These are phyloP conservation scores for Harpalus rufipes DNA, from an alignment of 2,888 invertebrate species.

Conservation along the genomic window DNA sequence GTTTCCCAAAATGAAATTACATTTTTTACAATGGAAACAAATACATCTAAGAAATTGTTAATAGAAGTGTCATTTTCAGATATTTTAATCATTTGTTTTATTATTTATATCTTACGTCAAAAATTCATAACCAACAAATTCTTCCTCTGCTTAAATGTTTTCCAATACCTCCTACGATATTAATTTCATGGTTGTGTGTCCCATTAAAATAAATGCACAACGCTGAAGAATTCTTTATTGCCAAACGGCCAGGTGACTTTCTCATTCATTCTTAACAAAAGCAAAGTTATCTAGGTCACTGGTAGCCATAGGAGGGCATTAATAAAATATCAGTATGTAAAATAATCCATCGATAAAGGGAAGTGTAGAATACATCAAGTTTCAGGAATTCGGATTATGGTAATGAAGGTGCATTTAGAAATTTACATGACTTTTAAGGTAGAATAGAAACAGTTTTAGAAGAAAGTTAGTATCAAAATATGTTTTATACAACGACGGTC, in stretches of 20 bases:
- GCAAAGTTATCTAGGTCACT: slow-evolving; percentile 65
- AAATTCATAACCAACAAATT: slow-evolving; percentile 3
- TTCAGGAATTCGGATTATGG: slow-evolving; percentile 49
- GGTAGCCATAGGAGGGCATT: slow-evolving; percentile 59
- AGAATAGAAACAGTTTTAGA: too few relatives aligned
- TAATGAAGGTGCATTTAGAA: slow-evolving; percentile 12
- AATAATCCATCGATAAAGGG: slow-evolving; percentile 28
- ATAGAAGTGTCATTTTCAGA: neutral
- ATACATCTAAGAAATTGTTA: neutral
- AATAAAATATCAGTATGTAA: slow-evolving; percentile 64
- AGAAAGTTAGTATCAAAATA: too few relatives aligned
- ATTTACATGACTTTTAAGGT: slow-evolving; percentile 1
- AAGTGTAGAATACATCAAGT: slow-evolving; percentile 26
- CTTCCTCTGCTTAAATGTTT: slow-evolving; percentile 32
- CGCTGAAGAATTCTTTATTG: neutral
- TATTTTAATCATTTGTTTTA: neutral
- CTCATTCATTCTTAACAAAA: slow-evolving; percentile 64
- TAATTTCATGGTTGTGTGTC: neutral
- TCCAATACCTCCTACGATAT: slow-evolving; percentile 35
- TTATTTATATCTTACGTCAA: neutral
- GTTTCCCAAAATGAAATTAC: neutral
- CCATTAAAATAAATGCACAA: slow-evolving; percentile 50
- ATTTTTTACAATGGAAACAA: neutral
- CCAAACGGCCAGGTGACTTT: slow-evolving; percentile 2
- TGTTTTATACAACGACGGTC: too few relatives aligned